Conservation (phyloP, 2,888 invertebrate species). For the Apomyelois bistriatella region DNA sequence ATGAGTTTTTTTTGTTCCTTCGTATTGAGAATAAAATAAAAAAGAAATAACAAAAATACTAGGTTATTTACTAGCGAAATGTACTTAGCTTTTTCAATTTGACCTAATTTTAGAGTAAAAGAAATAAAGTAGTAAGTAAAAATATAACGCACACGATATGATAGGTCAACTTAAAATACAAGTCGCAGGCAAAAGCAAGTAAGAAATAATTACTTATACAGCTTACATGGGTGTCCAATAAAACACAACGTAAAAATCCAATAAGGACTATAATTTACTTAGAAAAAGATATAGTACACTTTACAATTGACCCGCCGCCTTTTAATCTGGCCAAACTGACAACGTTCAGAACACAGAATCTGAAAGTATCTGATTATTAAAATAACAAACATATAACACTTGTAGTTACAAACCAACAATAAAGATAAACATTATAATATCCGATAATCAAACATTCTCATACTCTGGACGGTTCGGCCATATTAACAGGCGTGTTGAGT, state of each 20-base stretch:
- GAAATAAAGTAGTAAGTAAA: no score
- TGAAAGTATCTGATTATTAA: conserved; percentile 1
- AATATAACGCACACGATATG: no score
- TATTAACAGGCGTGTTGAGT: conserved; percentile 43
- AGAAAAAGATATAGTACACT: conserved; percentile 75
- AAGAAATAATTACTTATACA: no score
- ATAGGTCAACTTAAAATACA: no score
- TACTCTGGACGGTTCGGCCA: conserved; percentile 34
- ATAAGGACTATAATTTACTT: conserved; percentile 77
- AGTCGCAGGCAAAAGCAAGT: no score
- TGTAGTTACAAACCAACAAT: conserved; percentile 3
- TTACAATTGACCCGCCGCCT: conserved; percentile 72
- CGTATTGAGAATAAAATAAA: no score
- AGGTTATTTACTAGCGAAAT: no score
- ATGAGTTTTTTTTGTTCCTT: no score
- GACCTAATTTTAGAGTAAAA: no score
- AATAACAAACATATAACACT: conserved; percentile 8
- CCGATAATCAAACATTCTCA: conserved; percentile 3
- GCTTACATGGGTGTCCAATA: conserved; percentile 27
- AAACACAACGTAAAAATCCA: conserved; percentile 65
- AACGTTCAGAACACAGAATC: conserved; percentile 1
- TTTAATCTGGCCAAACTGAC: conserved; percentile 48
- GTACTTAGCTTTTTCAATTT: no score
- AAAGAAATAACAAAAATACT: no score
- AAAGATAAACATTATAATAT: conserved; percentile 6